Evolutionary conservation across 2,888 invertebrate species (phyloP), one percentile per base, ranked within the genome.

Genomic region (Ypsolopha scabrella): DNA sequence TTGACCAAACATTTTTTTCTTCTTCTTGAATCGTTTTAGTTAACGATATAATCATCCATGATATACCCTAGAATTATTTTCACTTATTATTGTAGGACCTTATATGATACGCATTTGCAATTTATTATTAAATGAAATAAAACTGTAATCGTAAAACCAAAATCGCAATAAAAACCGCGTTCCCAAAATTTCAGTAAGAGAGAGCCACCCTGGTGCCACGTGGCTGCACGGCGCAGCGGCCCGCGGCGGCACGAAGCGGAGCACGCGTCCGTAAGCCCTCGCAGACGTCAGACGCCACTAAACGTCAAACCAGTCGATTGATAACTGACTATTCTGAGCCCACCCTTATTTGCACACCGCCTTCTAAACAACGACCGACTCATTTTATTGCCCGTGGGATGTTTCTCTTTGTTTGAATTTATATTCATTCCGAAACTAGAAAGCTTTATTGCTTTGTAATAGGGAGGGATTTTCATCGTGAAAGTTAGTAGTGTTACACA

Each of bases 301-400:
- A 78, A 78, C 69, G 79, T 78, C 78, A 79, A 74, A 69, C 69
- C 66, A 58, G 57, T 63, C 74, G 73, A 75, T 74, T 78, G 79
- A 81, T 77, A 76, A 75, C 72, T 72, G 69, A 66, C 62, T 60
- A 57, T 57, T 53, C 49, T 11, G 54, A 57, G 53, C 53, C 62
- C 63, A 61, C 64, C 68, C 72, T 62, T 82, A 70, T 82, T 81
- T 82, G 71, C 77, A 55, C 60, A 61, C 60, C 58, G 58, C 39
- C 49, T 41, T 41, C 49, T 34, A 46, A 46, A 59, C 58, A 54
- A 38, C 54, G 52, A 50, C 55, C 50, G 56, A 24, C 24, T 24
- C 24, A 24, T 51, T 64, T 69, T 68, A 69, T 68, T 64, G 64
- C 66, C 64, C 70, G 71, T 70, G 75, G 74, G 71, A 70, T 75